Evolutionary conservation across 2,888 invertebrate species (phyloP).

Genomic region (Ctena decussata): DNA sequence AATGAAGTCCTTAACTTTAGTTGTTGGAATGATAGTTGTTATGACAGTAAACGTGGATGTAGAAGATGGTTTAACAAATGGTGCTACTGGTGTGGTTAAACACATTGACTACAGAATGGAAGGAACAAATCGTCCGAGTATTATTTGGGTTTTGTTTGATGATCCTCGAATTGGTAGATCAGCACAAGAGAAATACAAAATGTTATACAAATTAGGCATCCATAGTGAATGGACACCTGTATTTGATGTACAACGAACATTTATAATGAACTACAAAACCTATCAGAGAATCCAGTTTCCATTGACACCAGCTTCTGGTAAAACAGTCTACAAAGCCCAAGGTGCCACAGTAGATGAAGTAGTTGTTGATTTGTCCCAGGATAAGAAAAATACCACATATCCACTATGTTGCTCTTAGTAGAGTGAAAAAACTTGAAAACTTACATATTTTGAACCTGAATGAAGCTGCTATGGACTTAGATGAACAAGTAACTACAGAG

Average conservation of each 20-base stretch:
- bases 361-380: conserved; percentile 12
- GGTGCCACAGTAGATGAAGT: conserved; percentile 29
- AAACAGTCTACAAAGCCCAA: conserved; percentile 10
- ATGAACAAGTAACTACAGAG: not conserved
- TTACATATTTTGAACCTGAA: not conserved
- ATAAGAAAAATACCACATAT: not conserved
- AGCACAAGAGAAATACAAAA: conserved; percentile 33
- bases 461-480: not conserved
- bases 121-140: not conserved
- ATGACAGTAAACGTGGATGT: not conserved
- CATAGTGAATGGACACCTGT: conserved; percentile 40
- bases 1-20: not conserved
- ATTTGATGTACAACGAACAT: conserved; percentile 28
- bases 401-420: not conserved
- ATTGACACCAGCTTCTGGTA: not conserved
- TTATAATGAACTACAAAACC: conserved; percentile 29
- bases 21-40: not conserved
- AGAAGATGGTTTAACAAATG: conserved; percentile 4
- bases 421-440: not conserved
- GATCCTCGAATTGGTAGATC: conserved; percentile 13
- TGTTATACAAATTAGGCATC: conserved; percentile 33
- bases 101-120: not conserved
- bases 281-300: conserved; percentile 6
- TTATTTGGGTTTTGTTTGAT: conserved; percentile 28
- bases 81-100: not conserved